Conservation (phyloP, 2,888 invertebrate genomes). For the Stictocephala bisonia region DNA sequence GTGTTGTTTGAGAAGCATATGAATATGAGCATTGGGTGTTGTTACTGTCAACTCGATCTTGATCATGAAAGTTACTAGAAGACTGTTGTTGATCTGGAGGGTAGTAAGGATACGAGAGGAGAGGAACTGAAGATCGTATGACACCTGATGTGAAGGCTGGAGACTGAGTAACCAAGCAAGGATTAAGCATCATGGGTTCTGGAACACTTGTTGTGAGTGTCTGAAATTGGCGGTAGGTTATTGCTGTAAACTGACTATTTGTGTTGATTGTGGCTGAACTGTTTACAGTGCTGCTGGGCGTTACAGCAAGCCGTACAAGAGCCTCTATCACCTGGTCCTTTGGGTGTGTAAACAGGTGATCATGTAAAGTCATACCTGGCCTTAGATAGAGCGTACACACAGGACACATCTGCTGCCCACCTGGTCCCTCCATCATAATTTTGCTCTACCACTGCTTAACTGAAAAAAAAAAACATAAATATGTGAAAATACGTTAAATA, state of each 20-base stretch:
- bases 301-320: constrained; percentile 64
- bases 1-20: constrained; percentile 37
- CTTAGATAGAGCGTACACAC: constrained; percentile 87
- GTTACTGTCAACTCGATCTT: background rate
- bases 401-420: constrained; percentile 74
- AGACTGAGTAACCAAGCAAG: constrained; percentile 17
- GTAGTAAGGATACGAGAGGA: constrained; percentile 38
- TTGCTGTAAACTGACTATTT: constrained; percentile 61
- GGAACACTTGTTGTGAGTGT: constrained; percentile 43
- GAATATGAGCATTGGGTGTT: constrained; percentile 14
- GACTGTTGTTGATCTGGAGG: constrained; percentile 20
- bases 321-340: constrained; percentile 91
- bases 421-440: no score
- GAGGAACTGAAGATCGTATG: constrained; percentile 31
- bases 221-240: constrained; percentile 51
- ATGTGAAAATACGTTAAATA: no score
- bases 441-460: no score
- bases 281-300: background rate
- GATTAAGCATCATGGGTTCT: constrained; percentile 40
- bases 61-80: constrained; percentile 1
- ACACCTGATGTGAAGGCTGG: constrained; percentile 21
- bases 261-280: constrained; percentile 18
- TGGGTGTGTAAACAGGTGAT: constrained; percentile 86
- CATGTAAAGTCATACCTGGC: constrained; percentile 83
- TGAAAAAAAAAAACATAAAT: no score